Percentiles rank a stretch among this genome's conserved stretches.
Conservation (phyloP, 1,140 invertebrate genomes). For the Probaryconus sp. region DNA sequence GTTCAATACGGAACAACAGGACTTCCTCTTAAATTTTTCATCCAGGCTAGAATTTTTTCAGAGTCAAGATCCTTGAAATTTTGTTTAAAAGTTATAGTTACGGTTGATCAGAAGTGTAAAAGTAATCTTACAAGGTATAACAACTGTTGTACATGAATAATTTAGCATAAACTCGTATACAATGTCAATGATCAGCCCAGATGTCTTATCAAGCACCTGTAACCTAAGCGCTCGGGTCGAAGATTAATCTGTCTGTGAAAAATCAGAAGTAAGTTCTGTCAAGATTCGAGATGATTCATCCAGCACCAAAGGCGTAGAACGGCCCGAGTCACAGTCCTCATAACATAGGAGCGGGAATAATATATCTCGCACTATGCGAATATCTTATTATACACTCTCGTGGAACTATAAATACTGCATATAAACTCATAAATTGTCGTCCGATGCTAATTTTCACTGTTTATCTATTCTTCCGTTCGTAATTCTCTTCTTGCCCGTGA, state of each 20-base stretch:
- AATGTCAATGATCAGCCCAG: constrained; percentile 6
- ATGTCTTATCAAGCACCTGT: constrained; percentile 52
- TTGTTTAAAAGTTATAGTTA: too few species aligned
- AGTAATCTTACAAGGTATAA: too few species aligned
- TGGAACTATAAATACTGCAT: constrained; percentile 33
- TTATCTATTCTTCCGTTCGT: constrained; percentile 49
- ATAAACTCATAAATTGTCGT: constrained; percentile 52
- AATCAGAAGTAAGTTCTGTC: constrained; percentile 29
- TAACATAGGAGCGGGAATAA: constrained; percentile 32
- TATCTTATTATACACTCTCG: constrained; percentile 45
- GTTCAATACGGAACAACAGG: too few species aligned
- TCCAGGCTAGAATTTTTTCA: too few species aligned
- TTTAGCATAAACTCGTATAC: constrained; percentile 15
- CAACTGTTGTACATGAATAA: constrained; percentile 5
- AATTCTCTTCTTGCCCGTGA: constrained; percentile 28
- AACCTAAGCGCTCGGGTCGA: constrained; percentile 34
- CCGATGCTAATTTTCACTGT: constrained; percentile 55
- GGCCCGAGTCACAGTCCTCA: constrained; percentile 52
- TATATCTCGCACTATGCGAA: constrained; percentile 42
- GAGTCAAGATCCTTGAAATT: too few species aligned
- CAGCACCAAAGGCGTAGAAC: constrained; percentile 28
- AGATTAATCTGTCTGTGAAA: constrained; percentile 50
- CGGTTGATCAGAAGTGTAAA: too few species aligned
- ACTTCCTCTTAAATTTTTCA: too few species aligned
- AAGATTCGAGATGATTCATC: constrained; percentile 30